phyloP scores from a whole-genome alignment of 2,113 vertebrate genomes.

The Procavia capensis region DNA sequence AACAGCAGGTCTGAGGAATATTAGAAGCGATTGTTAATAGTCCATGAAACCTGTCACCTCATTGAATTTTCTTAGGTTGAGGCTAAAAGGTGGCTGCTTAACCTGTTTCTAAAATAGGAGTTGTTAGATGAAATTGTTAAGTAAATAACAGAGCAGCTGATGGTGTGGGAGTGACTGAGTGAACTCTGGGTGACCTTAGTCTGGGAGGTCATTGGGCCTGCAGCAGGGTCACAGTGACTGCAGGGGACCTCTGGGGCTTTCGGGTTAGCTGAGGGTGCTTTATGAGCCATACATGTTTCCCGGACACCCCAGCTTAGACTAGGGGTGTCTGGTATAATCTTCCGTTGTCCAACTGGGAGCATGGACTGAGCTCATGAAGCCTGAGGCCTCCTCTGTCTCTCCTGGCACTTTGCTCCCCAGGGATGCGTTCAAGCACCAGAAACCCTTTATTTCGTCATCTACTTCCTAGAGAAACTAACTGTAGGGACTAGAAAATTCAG shows the following conservation, averaged over 20 bases:
- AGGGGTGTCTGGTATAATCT: neutral
- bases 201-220: neutral
- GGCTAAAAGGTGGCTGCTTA: neutral
- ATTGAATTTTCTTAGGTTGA: neutral
- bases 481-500: neutral
- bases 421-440: constrained; percentile 35
- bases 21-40: neutral
- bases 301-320: neutral
- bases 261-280: neutral
- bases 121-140: neutral
- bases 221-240: no score
- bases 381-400: neutral
- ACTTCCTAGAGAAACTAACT: neutral
- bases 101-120: neutral
- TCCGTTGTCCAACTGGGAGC: neutral
- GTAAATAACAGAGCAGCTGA: neutral
- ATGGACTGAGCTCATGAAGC: neutral
- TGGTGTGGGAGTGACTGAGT: neutral
- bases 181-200: neutral
- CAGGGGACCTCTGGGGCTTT: neutral
- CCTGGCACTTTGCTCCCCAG: neutral
- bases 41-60: neutral
- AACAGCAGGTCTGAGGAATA: constrained; percentile 5
- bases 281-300: neutral
- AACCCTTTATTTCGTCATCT: neutral